These are phyloP conservation scores for Cheirogaleus medius DNA, from an alignment of 2,113 vertebrate genomes.

Conservation along the genomic window DNA sequence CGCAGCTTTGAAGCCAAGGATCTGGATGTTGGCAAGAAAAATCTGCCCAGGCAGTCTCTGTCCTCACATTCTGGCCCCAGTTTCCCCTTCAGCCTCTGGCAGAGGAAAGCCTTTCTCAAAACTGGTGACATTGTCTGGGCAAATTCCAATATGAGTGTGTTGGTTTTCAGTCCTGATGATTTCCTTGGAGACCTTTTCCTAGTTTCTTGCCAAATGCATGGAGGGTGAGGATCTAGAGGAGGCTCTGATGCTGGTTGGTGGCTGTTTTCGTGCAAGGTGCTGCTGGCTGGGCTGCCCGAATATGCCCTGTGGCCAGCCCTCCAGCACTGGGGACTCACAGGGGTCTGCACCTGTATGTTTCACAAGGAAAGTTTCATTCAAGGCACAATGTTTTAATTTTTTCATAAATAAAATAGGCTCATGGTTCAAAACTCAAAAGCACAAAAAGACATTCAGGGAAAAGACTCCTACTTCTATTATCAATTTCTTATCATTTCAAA, in stretches of 20 bases:
- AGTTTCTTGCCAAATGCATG: background rate
- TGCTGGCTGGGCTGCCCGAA: background rate
- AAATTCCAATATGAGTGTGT: conserved; percentile 48
- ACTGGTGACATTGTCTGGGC: background rate
- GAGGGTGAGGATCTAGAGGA: background rate
- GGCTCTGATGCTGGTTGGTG: background rate
- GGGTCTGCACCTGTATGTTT: background rate
- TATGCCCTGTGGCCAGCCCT: background rate
- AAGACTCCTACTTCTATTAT: background rate
- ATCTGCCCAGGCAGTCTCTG: background rate
- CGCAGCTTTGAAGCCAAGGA: background rate
- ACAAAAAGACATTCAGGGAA: background rate
- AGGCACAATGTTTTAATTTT: background rate
- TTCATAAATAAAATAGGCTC: background rate
- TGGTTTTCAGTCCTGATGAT: conserved; percentile 34
- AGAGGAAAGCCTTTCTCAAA: conserved; percentile 44
- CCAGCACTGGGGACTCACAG: too few species aligned
- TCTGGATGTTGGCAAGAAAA: conserved; percentile 37
- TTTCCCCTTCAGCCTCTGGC: background rate
- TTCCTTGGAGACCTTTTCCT: conserved; percentile 20
- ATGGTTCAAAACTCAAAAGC: background rate
- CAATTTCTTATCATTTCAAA: background rate
- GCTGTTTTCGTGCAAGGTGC: background rate
- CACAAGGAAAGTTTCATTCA: background rate
- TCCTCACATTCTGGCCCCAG: conserved; percentile 26